phyloP scores from a whole-genome alignment of 2,797 vertebrate species.

The Alectoris magna region DNA sequence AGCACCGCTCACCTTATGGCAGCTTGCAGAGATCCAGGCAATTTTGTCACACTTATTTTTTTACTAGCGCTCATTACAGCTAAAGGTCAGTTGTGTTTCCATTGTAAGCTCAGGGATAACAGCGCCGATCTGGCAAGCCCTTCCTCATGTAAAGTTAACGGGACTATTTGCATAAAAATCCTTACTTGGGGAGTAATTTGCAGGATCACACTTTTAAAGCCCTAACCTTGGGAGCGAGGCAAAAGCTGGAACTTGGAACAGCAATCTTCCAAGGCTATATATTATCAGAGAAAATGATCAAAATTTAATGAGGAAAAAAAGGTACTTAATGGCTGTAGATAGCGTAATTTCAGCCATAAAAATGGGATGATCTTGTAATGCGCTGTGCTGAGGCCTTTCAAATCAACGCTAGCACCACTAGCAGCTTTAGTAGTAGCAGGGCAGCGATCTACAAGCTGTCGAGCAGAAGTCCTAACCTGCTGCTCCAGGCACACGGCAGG shows the following conservation, averaged over 20 bases:
- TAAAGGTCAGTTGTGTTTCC: slow-evolving; percentile 75
- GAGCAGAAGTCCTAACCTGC: neutral
- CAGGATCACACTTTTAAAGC: slow-evolving; percentile 46
- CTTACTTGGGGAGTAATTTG: slow-evolving; percentile 52
- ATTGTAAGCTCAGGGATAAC: slow-evolving; percentile 58
- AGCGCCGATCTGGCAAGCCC: slow-evolving; percentile 55
- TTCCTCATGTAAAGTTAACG: slow-evolving; percentile 65
- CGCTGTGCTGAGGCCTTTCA: neutral
- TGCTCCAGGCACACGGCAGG: rapidly evolving
- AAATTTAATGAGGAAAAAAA: slow-evolving; percentile 64
- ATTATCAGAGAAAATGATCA: slow-evolving; percentile 56
- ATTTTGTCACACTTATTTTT: slow-evolving; percentile 63
- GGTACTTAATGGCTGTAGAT: slow-evolving; percentile 35
- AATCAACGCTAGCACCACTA: neutral
- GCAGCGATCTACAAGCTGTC: neutral
- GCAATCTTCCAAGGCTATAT: slow-evolving; percentile 46
- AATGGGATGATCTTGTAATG: slow-evolving; percentile 26
- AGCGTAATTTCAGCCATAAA: slow-evolving; percentile 56
- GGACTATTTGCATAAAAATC: slow-evolving; percentile 58
- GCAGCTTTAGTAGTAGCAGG: neutral
- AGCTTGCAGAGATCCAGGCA: slow-evolving; percentile 47
- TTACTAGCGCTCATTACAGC: slow-evolving; percentile 54
- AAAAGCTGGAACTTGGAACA: slow-evolving; percentile 27
- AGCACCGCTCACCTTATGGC: neutral
- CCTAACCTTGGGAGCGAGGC: neutral